Evolutionary conservation across 2,888 invertebrate species (phyloP).

Genomic region (Ornithoptera priamus): DNA sequence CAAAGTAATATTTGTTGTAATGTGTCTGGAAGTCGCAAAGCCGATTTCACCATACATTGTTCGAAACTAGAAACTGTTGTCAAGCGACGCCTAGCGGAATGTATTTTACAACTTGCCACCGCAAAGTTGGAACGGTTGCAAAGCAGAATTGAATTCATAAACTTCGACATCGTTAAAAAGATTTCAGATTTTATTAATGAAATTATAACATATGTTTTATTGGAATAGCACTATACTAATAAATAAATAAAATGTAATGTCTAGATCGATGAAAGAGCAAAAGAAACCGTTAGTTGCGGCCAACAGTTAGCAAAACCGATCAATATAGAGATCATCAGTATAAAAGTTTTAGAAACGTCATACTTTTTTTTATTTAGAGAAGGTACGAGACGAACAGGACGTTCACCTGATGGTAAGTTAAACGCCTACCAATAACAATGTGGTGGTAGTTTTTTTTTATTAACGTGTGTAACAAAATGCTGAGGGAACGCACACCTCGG

Average conservation of each 20-base stretch:
- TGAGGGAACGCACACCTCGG: too few species aligned
- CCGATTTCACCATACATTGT: constrained; percentile 22
- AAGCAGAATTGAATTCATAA: constrained; percentile 12
- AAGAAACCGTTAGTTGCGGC: too few species aligned
- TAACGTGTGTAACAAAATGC: too few species aligned
- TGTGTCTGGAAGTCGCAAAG: constrained; percentile 12
- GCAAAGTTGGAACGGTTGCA: constrained; percentile 16
- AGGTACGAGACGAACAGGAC: too few species aligned
- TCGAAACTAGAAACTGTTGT: constrained; percentile 12
- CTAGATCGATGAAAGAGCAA: neutral
- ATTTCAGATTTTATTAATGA: neutral
- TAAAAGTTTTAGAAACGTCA: too few species aligned
- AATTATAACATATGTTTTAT: neutral
- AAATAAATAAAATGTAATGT: neutral
- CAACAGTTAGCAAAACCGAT: too few species aligned
- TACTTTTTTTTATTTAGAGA: too few species aligned
- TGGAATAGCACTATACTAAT: neutral
- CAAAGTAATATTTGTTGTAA: constrained; percentile 10
- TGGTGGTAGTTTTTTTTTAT: too few species aligned
- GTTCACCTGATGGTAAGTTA: too few species aligned
- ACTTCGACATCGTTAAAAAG: neutral
- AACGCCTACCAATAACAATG: too few species aligned
- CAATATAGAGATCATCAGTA: too few species aligned
- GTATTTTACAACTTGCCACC: constrained; percentile 19
- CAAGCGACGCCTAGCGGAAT: constrained; percentile 13